Evolutionary conservation across 2,888 invertebrate genomes (phyloP), one percentile per base, ranked within the genome.

Genomic region (Acrobasis repandana): DNA sequence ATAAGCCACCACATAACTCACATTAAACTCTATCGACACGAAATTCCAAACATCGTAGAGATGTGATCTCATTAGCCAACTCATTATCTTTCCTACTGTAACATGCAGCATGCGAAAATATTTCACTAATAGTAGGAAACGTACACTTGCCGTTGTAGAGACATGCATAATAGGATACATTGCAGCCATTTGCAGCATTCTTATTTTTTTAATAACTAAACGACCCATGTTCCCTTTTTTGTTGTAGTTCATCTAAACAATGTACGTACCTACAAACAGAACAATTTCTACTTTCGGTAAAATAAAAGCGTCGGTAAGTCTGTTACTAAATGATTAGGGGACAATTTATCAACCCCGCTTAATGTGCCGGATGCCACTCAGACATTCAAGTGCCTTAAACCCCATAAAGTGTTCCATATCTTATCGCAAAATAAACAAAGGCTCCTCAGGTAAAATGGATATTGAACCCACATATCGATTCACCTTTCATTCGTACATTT

Each of bases 51-150:
- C 54, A 54, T 54, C 18, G 15, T 54, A 34, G 15, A 16, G 36
- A 52, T 52, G 34, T 36, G 5, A 52, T 52, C 52, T 52, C 34
- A 54, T 43, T 54, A 54, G 20, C 16, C 18, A 18, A 54, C 38
- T 59, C 51, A n/a, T 43, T 43, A 43, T 20, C 9, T 38, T 20
- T 20, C 14, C 20, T 54, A 14, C 43, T 43, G n/a, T n/a, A n/a
- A n/a, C 11, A 43, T 28, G 28, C 43, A 14, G 11, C 14, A 43
- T 43, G 43, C 14, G 43, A 43, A 43, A 43, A 43, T 6, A 28
- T 28, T 43, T 43, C 43, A 43, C 43, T 38, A 11, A 38, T 38
- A 43, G 10, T 28, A 28, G 28, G 28, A 28, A 43, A 4, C 38
- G 14, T 11, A 49, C 49, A 18, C 28, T 48, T 20, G 20, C 49